Conservation (phyloP, 2,113 vertebrate species). For the Xyliphius kryptos region DNA sequence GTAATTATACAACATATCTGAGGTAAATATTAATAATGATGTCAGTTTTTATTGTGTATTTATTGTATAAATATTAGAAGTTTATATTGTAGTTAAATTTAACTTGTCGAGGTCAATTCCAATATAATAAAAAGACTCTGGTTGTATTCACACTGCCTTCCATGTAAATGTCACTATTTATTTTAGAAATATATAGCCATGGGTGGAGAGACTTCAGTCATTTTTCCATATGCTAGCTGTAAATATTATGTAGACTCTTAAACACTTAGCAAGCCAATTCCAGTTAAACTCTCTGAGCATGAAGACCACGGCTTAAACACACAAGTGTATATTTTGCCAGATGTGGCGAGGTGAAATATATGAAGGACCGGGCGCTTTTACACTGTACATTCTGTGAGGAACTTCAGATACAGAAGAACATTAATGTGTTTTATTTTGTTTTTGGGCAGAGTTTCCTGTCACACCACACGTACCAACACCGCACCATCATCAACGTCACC, state of each 20-base stretch:
- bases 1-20: background rate
- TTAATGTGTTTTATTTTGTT: too few species aligned
- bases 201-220: constrained; percentile 1
- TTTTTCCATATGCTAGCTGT: background rate
- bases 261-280: constrained; percentile 9
- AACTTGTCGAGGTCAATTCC: background rate
- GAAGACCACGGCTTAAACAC: constrained; percentile 16
- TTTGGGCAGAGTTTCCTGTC: too few species aligned
- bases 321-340: constrained; percentile 32
- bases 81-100: background rate
- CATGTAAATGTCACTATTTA: background rate
- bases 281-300: constrained; percentile 6
- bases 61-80: background rate
- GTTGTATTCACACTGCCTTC: background rate
- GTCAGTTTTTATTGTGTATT: background rate
- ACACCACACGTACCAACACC: too few species aligned
- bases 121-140: background rate
- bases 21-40: background rate
- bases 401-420: too few species aligned
- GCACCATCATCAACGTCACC: too few species aligned
- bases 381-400: background rate
- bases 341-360: constrained; percentile 26
- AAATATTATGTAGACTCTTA: constrained; percentile 14
- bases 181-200: background rate
- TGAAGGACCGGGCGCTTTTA: background rate